Evolutionary conservation across 2,888 invertebrate species (phyloP), one percentile per base, ranked within the genome.

Genomic region (Drosophila pseudotalamancana): DNA sequence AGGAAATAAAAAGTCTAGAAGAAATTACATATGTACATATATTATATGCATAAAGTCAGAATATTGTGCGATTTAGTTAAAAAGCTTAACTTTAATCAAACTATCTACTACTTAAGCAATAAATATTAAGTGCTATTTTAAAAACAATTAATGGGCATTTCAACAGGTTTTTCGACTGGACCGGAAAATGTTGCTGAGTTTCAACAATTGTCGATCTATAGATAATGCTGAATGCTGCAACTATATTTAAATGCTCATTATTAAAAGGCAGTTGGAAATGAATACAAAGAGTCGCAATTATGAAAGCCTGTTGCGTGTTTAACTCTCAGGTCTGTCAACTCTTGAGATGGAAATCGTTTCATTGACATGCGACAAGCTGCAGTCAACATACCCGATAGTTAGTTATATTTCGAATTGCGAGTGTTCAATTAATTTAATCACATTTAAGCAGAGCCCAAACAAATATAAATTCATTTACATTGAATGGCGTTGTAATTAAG

Each of bases 391-490:
- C 37, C 6, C 31, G 27, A 34, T 19, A 14, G 31, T 11, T 21
- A 25, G 35, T 11, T 48, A 9, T 40, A 19, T 31, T 40, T 8
- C 29, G 11, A 2, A 5, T 16, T 19, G 1, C 39, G 21, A 34
- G 46, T 53, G 55, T 50, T 81, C 71, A 86, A 83, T 82, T 82
- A 79, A 79, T 57, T 76, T 83, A 76, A 79, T 77, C 73, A 60
- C 72, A 61, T 53, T 69, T 65, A 37, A 67, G 82, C 63, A 62
- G 49, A 23, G 45, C 74, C 62, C 51, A 72, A 68, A 68, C 71
- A 72, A 37, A 73, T 34, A 39, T 32, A 68, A 60, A 74, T 72
- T 83, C 75, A 81, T 82, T 86, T 76, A 69, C 83, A 79, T 86
- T 77, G 56, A 86, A 83, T 76, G 68, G 63, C 40, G 37, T 29